phyloP scores from a whole-genome alignment of 1,140 invertebrate species.

The Cecropterus lyciades region DNA sequence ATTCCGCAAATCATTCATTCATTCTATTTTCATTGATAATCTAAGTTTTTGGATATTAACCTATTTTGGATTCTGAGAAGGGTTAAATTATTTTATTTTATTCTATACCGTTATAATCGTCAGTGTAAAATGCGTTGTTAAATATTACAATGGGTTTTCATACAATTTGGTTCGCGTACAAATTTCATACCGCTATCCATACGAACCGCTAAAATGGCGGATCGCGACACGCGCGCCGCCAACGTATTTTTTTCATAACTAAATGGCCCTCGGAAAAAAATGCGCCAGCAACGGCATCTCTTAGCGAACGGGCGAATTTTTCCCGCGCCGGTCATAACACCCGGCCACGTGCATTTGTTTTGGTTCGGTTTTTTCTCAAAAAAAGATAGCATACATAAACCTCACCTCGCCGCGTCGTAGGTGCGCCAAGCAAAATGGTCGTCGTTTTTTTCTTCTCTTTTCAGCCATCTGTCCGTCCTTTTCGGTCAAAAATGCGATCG shows the following conservation, averaged over 20 bases:
- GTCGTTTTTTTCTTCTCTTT: slow-evolving; percentile 84
- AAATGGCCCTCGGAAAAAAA: slow-evolving; percentile 67
- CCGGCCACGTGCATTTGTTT: slow-evolving; percentile 83
- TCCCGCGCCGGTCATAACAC: slow-evolving; percentile 79
- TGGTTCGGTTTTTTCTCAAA: slow-evolving; percentile 81
- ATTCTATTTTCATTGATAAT: too few species aligned
- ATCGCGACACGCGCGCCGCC: slow-evolving; percentile 65
- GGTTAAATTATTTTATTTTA: too few species aligned
- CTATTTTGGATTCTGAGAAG: too few species aligned
- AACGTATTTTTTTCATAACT: slow-evolving; percentile 72
- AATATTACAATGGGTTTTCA: slow-evolving; percentile 48
- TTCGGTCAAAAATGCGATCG: slow-evolving; percentile 84
- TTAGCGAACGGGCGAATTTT: slow-evolving; percentile 74
- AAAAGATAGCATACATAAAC: slow-evolving; percentile 81
- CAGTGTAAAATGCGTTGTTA: slow-evolving; percentile 2
- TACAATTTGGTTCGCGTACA: slow-evolving; percentile 39
- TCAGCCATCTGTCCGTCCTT: slow-evolving; percentile 83
- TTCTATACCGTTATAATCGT: too few species aligned
- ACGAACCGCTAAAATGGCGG: slow-evolving; percentile 14
- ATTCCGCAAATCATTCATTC: too few species aligned
- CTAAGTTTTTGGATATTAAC: too few species aligned
- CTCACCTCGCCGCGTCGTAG: slow-evolving; percentile 74
- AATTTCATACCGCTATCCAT: slow-evolving; percentile 13
- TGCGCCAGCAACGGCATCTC: slow-evolving; percentile 78
- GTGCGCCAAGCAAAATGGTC: slow-evolving; percentile 82